Evolutionary conservation across 2,113 vertebrate genomes (phyloP), one percentile per base, ranked within the genome.

Genomic region (Ailurus styani): DNA sequence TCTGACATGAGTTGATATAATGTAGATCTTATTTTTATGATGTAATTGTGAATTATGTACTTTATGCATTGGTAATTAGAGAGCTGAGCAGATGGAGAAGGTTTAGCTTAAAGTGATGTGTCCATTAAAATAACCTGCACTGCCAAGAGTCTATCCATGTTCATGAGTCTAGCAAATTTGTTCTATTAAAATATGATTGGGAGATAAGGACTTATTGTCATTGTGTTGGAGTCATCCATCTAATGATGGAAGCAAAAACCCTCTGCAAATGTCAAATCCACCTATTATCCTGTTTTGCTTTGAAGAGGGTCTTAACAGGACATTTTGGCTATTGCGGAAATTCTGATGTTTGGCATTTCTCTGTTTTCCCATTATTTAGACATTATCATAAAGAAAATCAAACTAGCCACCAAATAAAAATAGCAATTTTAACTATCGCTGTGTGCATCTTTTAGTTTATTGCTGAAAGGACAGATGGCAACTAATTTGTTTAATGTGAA

Each of bases 41-140:
- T 98, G 90, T 98, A 98, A 98, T 98, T 98, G 98, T 98, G 98
- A 98, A 98, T 98, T 98, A 98, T 98, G 96, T 95, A 95, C 97
- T 98, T 97, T 98, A 95, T 98, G 98, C 98, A 99, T 98, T 98
- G 98, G 98, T 99, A 99, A 99, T 99, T 99, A 99, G 99, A 98
- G 98, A 98, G 98, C 97, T 98, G 99, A 99, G 99, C 99, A 99
- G 99, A 99, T 99, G 99, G 99, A 98, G 98, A 99, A 99, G 98
- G 98, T 99, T 99, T 99, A 98, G 98, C 98, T 99, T 98, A 98
- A 99, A 99, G 98, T 99, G 98, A 99, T 99, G 97, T 98, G 98
- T 98, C 98, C 98, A 98, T 99, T 99, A 99, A 99, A 98, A 98
- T 98, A 99, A 98, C 98, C 98, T 98, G 98, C 98, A 98, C 97